Conservation (phyloP, 2,888 invertebrate genomes). For the Apodemia duryi region DNA sequence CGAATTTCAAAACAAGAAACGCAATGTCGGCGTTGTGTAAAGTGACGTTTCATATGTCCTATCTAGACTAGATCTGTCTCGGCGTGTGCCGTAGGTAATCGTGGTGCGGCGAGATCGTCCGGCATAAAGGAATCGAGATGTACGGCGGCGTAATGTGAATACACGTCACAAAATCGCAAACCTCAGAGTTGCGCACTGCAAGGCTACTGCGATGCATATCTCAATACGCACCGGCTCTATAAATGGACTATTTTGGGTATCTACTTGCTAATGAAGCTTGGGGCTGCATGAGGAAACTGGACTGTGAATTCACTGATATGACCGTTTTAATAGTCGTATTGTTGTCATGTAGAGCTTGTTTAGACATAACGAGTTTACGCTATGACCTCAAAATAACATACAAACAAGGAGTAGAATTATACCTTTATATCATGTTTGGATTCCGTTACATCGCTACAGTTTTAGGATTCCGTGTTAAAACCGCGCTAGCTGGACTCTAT, state of each 20-base stretch:
- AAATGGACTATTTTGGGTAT: slow-evolving; percentile 76
- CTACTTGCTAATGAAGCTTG: slow-evolving; percentile 74
- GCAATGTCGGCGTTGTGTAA: slow-evolving; percentile 63
- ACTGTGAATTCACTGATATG: slow-evolving; percentile 66
- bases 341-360: slow-evolving; percentile 51
- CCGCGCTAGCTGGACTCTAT: not conserved
- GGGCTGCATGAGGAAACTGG: slow-evolving; percentile 61
- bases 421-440: slow-evolving; percentile 15
- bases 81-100: slow-evolving; percentile 60
- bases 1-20: slow-evolving; percentile 47
- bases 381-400: slow-evolving; percentile 18
- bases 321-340: slow-evolving; percentile 56
- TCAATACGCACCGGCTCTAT: slow-evolving; percentile 62
- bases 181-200: slow-evolving; percentile 50
- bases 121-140: slow-evolving; percentile 74
- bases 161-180: slow-evolving; percentile 64
- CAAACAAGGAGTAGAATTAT: slow-evolving; percentile 16
- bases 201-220: slow-evolving; percentile 71
- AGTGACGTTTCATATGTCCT: slow-evolving; percentile 74
- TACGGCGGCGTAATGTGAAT: slow-evolving; percentile 65
- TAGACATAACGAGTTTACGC: slow-evolving; percentile 39
- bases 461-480: not conserved
- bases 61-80: slow-evolving; percentile 71
- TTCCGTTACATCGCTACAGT: not conserved
- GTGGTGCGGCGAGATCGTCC: slow-evolving; percentile 67